Conservation (phyloP, 1,140 invertebrate genomes). For the Campodea augens region DNA sequence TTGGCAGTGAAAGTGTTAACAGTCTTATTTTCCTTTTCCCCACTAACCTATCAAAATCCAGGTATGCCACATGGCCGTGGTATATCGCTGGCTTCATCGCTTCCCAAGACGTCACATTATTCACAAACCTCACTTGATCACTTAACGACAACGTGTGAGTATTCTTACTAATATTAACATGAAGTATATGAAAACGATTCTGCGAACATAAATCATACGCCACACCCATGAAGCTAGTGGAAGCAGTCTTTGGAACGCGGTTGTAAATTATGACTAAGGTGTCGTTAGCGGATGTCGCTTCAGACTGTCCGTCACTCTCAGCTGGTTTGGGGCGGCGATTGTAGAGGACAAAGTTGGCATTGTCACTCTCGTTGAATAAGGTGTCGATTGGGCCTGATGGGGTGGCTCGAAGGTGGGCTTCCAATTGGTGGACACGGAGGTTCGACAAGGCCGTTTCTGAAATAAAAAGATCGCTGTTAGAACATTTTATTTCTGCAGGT, state of each 20-base stretch:
- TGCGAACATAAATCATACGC: constrained; percentile 86
- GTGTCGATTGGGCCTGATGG: too few species aligned
- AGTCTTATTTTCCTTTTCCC: too few species aligned
- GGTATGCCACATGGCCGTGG: constrained; percentile 89
- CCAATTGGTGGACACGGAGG: too few species aligned
- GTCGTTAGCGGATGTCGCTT: constrained; percentile 11
- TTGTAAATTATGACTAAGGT: constrained; percentile 72
- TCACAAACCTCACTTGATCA: constrained; percentile 79
- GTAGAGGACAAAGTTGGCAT: too few species aligned
- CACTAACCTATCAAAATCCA: constrained; percentile 82
- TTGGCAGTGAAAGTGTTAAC: too few species aligned
- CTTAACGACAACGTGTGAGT: constrained; percentile 75
- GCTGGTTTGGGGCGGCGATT: background rate
- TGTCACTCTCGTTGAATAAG: too few species aligned
- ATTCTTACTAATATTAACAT: constrained; percentile 92
- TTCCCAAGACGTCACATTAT: constrained; percentile 76
- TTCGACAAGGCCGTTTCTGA: too few species aligned
- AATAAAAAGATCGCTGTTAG: too few species aligned
- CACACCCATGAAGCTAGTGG: constrained; percentile 92
- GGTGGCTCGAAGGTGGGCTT: too few species aligned
- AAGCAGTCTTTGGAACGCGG: constrained; percentile 95
- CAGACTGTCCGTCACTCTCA: background rate
- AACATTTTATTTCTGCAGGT: too few species aligned
- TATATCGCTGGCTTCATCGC: constrained; percentile 80
- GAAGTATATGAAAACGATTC: constrained; percentile 85